phyloP scores from a whole-genome alignment of 2,797 vertebrate species.

The Rhincodon typus region DNA sequence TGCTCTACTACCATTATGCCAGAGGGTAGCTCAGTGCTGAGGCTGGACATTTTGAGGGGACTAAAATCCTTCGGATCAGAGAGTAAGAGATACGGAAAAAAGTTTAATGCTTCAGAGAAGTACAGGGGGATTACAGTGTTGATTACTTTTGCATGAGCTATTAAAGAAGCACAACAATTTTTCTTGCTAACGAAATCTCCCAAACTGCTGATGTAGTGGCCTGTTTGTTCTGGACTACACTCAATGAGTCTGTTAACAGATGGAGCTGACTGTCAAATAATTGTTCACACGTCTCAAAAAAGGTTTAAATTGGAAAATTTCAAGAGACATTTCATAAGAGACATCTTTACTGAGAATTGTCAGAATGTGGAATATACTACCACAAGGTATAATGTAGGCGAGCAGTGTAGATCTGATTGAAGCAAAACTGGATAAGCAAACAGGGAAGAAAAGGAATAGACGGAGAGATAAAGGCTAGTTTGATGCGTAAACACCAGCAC shows the following conservation, averaged over 20 bases:
- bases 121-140: background rate
- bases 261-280: background rate
- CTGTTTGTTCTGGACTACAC: background rate
- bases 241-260: background rate
- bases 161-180: background rate
- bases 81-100: too few species aligned
- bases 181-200: background rate
- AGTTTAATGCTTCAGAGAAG: background rate
- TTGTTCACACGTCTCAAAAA: background rate
- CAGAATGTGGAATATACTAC: too few species aligned
- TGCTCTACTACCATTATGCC: too few species aligned
- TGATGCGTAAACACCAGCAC: too few species aligned
- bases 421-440: too few species aligned
- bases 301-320: background rate
- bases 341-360: background rate
- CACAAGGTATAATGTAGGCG: too few species aligned
- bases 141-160: background rate
- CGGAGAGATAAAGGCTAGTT: too few species aligned
- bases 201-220: background rate
- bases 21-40: too few species aligned
- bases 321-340: background rate
- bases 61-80: too few species aligned
- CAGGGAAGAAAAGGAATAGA: too few species aligned
- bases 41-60: too few species aligned
- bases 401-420: too few species aligned